These are phyloP conservation scores for Hemitrygon akajei DNA, from an alignment of 2,797 vertebrate species.

Conservation along the genomic window DNA sequence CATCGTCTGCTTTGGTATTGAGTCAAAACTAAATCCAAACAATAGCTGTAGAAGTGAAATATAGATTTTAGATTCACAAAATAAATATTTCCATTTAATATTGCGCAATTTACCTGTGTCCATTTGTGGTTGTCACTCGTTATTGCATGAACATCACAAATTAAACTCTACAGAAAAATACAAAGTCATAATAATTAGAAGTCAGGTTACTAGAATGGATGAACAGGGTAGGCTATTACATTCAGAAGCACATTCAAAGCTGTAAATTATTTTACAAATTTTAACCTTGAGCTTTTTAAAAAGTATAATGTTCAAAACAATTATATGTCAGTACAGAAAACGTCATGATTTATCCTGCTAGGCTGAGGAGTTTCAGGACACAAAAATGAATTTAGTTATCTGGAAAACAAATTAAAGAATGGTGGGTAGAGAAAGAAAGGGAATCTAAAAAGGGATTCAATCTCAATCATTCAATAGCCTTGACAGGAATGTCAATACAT, in stretches of 20 bases:
- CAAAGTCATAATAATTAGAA: slow-evolving; percentile 9
- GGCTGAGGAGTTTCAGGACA: background rate
- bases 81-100: background rate
- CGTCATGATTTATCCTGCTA: background rate
- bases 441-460: background rate
- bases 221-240: background rate
- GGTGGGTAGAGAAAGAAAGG: background rate
- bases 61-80: background rate
- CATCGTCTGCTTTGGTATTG: too few relatives aligned
- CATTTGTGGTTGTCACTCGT: slow-evolving; percentile 98
- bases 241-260: background rate
- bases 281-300: background rate
- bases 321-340: background rate
- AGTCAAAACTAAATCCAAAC: too few relatives aligned
- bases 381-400: background rate
- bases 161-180: slow-evolving; percentile 59
- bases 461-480: background rate
- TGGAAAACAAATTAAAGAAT: too few relatives aligned
- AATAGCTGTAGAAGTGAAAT: background rate
- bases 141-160: slow-evolving; percentile 96
- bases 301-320: background rate
- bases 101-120: slow-evolving; percentile 80
- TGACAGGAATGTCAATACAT: background rate
- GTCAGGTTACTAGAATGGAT: background rate
- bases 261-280: background rate